phyloP scores from a whole-genome alignment of 2,888 invertebrate genomes.

The Amphipyra tragopoginis region DNA sequence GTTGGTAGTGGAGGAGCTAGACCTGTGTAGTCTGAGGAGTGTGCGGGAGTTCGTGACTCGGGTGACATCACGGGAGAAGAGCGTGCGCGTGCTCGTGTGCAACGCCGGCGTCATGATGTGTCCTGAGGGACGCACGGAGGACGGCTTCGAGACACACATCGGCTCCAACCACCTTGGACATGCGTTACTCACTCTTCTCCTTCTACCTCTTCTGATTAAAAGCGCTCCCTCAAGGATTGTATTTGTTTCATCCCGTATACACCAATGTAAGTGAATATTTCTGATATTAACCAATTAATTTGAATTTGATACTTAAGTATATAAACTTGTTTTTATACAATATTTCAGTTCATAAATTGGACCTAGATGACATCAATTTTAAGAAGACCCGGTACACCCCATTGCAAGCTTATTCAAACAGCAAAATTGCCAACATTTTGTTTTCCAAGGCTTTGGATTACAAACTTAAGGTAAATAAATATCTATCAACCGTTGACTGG shows the following conservation, averaged over 20 bases:
- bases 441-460: conserved; percentile 92
- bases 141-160: conserved; percentile 92
- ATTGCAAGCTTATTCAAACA: conserved; percentile 92
- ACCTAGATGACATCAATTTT: conserved; percentile 92
- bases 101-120: conserved; percentile 90
- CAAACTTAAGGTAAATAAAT: conserved; percentile 84
- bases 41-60: conserved; percentile 87
- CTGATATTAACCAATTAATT: too few relatives aligned
- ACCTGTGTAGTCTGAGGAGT: conserved; percentile 89
- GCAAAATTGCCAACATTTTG: conserved; percentile 94
- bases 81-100: conserved; percentile 41
- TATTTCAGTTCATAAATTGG: conserved; percentile 84
- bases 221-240: conserved; percentile 90
- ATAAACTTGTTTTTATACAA: background rate
- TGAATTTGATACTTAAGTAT: too few relatives aligned
- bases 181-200: conserved; percentile 90
- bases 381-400: conserved; percentile 91
- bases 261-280: background rate
- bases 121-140: conserved; percentile 90
- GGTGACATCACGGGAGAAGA: conserved; percentile 79
- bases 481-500: too few relatives aligned
- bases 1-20: conserved; percentile 82
- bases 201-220: conserved; percentile 90
- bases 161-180: conserved; percentile 92
- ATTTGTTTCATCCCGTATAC: conserved; percentile 82